Evolutionary conservation across 2,113 vertebrate genomes (phyloP).

Genomic region (Oophaga pumilio): DNA sequence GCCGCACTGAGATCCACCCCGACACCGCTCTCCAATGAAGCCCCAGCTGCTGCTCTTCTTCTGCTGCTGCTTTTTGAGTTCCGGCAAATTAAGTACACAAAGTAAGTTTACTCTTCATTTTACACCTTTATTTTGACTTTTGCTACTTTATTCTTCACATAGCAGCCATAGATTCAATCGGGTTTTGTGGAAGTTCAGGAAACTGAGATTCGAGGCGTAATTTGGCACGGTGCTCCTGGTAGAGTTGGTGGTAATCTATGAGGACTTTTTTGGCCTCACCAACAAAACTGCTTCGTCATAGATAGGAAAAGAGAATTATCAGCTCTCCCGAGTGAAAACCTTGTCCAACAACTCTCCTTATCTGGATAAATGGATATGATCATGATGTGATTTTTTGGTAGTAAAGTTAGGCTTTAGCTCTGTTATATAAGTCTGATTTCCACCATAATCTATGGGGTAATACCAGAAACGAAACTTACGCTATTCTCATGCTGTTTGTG

Average conservation of each 20-base stretch:
- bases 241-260: background rate
- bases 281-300: background rate
- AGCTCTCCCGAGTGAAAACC: background rate
- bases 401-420: background rate
- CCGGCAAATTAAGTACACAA: background rate
- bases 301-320: no score
- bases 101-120: background rate
- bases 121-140: background rate
- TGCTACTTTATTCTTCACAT: background rate
- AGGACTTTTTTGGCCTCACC: background rate
- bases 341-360: background rate
- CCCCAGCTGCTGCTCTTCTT: background rate
- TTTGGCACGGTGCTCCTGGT: background rate
- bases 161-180: background rate
- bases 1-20: background rate
- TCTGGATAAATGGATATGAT: background rate
- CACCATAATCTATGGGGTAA: no score
- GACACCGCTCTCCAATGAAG: slow-evolving; percentile 6
- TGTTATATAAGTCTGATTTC: background rate
- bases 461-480: no score
- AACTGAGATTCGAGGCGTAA: background rate
- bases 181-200: background rate
- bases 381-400: background rate
- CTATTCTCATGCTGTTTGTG: no score
- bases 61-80: background rate